Evolutionary conservation across 2,113 vertebrate species (phyloP).

Genomic region (Sialia sialis): DNA sequence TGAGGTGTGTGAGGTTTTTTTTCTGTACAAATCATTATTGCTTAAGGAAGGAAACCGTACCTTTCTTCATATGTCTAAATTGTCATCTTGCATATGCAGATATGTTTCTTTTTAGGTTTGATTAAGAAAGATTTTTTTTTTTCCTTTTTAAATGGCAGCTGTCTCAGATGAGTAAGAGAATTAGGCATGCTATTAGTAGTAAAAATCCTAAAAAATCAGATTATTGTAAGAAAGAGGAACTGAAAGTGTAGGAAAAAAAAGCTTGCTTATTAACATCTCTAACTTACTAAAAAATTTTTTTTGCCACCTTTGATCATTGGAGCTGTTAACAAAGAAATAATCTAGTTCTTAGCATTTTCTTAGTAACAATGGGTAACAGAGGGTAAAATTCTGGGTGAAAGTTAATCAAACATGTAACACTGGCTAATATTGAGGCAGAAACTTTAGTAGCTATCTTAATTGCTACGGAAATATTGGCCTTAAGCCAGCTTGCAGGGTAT

Average conservation of each 20-base stretch:
- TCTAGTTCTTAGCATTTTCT: not conserved
- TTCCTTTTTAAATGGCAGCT: constrained; percentile 26
- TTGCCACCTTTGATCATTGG: not conserved
- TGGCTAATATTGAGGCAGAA: not conserved
- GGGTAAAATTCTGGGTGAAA: not conserved
- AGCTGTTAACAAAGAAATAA: not conserved
- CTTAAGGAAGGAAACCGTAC: not conserved
- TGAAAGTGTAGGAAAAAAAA: not conserved
- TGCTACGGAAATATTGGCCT: not conserved
- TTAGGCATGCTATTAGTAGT: not conserved
- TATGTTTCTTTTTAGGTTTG: constrained; percentile 15
- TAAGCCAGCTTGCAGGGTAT: not conserved
- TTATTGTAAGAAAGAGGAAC: not conserved
- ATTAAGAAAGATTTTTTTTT: constrained; percentile 10
- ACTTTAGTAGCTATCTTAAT: not conserved
- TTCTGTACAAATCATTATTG: not conserved
- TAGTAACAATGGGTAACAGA: not conserved
- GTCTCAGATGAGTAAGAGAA: not conserved
- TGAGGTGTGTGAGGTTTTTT: too few relatives aligned
- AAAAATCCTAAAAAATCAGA: constrained; percentile 6
- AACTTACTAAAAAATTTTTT: not conserved
- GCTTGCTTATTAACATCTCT: not conserved
- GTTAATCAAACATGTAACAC: not conserved
- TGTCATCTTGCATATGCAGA: constrained; percentile 18
- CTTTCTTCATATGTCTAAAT: constrained; percentile 23